Evolutionary conservation across 2,797 vertebrate species (phyloP).

Genomic region (Bovichtus diacanthus): DNA sequence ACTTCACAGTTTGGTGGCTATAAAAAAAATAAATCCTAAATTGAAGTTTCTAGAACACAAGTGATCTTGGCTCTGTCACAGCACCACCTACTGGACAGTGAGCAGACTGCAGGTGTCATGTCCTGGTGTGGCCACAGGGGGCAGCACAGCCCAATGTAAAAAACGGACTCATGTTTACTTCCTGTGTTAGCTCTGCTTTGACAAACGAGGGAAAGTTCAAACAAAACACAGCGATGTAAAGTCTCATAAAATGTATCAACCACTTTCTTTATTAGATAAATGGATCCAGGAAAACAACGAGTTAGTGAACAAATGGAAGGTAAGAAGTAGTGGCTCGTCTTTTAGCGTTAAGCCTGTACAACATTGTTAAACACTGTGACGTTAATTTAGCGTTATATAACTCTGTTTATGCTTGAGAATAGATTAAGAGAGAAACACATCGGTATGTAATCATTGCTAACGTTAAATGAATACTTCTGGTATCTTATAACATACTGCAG

Average conservation of each 20-base stretch:
- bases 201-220: constrained; percentile 71
- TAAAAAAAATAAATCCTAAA: neutral
- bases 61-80: neutral
- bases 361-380: neutral
- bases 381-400: too few species aligned
- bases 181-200: constrained; percentile 35
- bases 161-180: constrained; percentile 25
- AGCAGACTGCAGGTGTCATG: neutral
- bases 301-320: constrained; percentile 68
- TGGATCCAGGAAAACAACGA: constrained; percentile 78
- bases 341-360: neutral
- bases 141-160: constrained; percentile 27
- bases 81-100: constrained; percentile 51
- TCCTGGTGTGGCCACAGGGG: constrained; percentile 31
- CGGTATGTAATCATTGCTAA: fast-evolving
- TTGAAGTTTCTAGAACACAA: constrained; percentile 62
- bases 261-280: constrained; percentile 27
- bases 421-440: neutral
- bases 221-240: neutral
- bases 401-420: neutral
- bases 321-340: constrained; percentile 26
- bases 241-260: constrained; percentile 10
- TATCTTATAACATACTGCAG: too few species aligned
- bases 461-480: neutral
- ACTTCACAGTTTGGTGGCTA: neutral